Evolutionary conservation across 2,888 invertebrate genomes (phyloP), one percentile per base, ranked within the genome.

Genomic region (Cerceris ruficornis): DNA sequence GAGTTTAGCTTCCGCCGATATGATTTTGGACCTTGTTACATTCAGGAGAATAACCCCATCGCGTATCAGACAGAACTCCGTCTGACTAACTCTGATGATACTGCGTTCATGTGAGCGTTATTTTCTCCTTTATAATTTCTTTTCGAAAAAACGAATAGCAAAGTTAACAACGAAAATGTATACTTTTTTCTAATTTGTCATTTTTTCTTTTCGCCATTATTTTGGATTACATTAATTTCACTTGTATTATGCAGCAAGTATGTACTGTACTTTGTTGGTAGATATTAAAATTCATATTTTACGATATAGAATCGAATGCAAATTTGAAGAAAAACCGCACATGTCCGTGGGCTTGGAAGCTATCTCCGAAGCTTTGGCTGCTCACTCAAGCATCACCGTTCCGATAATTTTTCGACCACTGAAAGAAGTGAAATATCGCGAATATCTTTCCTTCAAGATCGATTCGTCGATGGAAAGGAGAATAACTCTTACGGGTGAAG

Each of bases 1-100:
- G 93, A 94, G 85, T 96, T 96, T 89, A 95, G 95, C 6, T 95
- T 95, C 87, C 92, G 90, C 83, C 91, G 93, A n/a, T 93, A 94
- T 86, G 93, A 96, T 91, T 96, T 96, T 92, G 95, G 95, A 6
- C 94, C 94, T 76, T 95, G 95, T 87, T 94, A 96, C 80, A 91
- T 95, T 4, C 94, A 95, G 86, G 93, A 93, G 6, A 93, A 93
- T 9, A 93, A 93, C 50, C 77, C 90, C 0, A 93, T 93, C 0
- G 93, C 93, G 81, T 94, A 94, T 88, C 93, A 80, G 17, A 87
- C 89, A 9, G 74, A 83, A 42, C 87, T 94, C n/a, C 84, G 87
- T 14, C 88, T 93, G 68, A 92, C 83, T 41, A 94, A 93, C 81
- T 85, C 88, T 17, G 92, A 92, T 17, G 84, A 84, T 46, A 76